Base-by-base conservation (phyloP, 2,113 vertebrate species). In the Terrapene triunguis region DNA sequence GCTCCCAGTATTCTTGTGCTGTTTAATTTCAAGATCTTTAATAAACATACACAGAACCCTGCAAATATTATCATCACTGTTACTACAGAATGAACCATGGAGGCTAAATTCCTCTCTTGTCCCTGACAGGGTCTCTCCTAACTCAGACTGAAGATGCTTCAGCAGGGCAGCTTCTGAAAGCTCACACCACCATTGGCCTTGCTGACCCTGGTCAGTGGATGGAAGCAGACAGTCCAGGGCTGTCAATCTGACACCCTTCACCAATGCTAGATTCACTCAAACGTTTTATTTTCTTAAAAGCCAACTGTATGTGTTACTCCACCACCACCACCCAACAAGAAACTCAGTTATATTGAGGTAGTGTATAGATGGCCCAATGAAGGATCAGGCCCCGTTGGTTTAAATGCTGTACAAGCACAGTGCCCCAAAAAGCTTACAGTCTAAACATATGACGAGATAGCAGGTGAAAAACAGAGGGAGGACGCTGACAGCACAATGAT, bases 401-500 rank as follows among this genome's bases (percentile, higher is more conserved):
- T 48, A 53, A 54, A 21, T 90, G 38, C 38, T 19, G 8, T 14
- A 50, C 24, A 1, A 51, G 82, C 4, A 29, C 90, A 32, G 29
- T 74, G 86, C 83, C 19, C 19, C 10, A 84, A 82, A 89, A 25
- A 65, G 65, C 62, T 53, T n/a, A 21, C n/a, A 38, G 62, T n/a
- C 76, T 19, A 84, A 91, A 84, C 92, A 89, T 89, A 76, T 14
- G 94, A 96, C 17, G 51, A 85, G 94, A 91, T 90, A 96, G 94
- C 90, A 89, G 88, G 80, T 89, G 84, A 79, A 82, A 89, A 95
- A 93, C 84, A 94, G 87, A 91, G 48, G 84, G 53, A 87, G 92
- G 81, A 27, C 72, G 81, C 79, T 59, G 94, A 89, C 82, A 94
- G 80, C 80, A 84, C 86, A 89, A 84, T 51, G 90, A 87, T 89